Percentiles rank a stretch among this genome's conserved stretches.
phyloP scores from a whole-genome alignment of 2,888 invertebrate genomes.

The Merodon equestris region DNA sequence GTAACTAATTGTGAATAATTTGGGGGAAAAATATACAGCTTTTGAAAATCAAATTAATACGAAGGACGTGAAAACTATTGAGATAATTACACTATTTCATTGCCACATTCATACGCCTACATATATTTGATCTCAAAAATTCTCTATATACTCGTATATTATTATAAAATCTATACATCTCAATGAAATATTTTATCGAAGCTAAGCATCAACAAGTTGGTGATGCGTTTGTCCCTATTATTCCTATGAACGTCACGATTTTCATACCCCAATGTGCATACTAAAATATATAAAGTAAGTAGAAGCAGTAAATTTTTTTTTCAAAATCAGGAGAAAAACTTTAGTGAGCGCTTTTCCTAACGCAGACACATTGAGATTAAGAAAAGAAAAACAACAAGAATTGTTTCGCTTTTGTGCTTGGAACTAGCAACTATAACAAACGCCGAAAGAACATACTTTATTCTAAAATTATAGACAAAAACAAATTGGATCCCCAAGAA shows the following conservation, averaged over 20 bases:
- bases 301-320: too few species aligned
- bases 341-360: constrained; percentile 30
- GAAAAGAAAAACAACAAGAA: constrained; percentile 14
- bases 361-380: background rate
- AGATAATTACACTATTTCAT: constrained; percentile 29
- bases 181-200: constrained; percentile 42
- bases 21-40: too few species aligned
- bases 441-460: constrained; percentile 60
- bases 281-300: too few species aligned
- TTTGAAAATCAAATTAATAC: too few species aligned
- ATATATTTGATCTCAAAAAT: constrained; percentile 49
- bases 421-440: constrained; percentile 35
- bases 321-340: constrained; percentile 38
- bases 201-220: constrained; percentile 67
- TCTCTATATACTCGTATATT: too few species aligned
- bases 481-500: constrained; percentile 52
- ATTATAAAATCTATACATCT: constrained; percentile 1
- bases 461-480: constrained; percentile 54
- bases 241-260: too few species aligned
- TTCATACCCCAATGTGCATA: too few species aligned
- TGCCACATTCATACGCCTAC: constrained; percentile 36
- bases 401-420: constrained; percentile 33
- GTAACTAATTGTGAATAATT: too few species aligned
- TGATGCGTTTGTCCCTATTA: constrained; percentile 45
- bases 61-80: constrained; percentile 3